Conservation (phyloP, 2,888 invertebrate species). For the Conus canariensis region DNA sequence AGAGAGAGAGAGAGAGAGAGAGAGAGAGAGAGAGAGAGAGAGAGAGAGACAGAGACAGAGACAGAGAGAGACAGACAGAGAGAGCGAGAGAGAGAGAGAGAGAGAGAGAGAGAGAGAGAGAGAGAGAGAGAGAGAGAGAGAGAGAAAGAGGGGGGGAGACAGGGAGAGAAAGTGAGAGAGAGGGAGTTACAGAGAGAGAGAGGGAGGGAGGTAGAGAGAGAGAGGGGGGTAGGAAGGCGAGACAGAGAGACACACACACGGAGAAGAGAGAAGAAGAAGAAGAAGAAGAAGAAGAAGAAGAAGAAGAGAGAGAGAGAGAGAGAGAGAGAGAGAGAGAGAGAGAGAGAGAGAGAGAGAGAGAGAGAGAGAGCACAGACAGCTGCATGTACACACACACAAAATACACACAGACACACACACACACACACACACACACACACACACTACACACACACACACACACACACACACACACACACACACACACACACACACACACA, state of each 20-base stretch:
- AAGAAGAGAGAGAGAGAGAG: background rate
- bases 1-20: too few relatives aligned
- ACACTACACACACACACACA: background rate
- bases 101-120: background rate
- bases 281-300: background rate
- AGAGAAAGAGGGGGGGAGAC: background rate
- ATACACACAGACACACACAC: background rate
- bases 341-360: background rate
- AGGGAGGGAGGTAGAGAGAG: background rate
- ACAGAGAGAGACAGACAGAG: background rate
- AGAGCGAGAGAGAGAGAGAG: background rate
- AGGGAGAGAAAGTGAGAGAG: background rate
- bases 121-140: background rate
- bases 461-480: background rate
- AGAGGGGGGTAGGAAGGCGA: background rate
- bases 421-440: background rate
- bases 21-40: too few relatives aligned
- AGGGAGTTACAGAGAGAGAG: too few relatives aligned
- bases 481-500: background rate
- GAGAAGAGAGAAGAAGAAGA: background rate
- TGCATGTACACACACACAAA: background rate
- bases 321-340: constrained; percentile 8
- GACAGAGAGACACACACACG: background rate
- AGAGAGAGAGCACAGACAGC: background rate
- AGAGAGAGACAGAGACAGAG: background rate